These are phyloP conservation scores for Andricus grossulariae DNA, from an alignment of 1,140 invertebrate genomes.

Conservation along the genomic window DNA sequence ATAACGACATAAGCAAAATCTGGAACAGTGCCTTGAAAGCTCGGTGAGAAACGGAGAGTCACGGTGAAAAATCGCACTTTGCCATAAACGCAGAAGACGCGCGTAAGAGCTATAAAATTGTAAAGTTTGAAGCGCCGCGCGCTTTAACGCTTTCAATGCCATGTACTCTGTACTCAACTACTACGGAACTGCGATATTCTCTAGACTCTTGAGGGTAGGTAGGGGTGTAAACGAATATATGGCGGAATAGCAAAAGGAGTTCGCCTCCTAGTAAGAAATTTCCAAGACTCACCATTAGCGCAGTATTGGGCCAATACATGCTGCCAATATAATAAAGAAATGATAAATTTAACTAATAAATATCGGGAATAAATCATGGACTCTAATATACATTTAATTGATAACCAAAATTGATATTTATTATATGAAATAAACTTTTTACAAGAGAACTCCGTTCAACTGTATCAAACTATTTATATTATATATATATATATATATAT, in stretches of 20 bases:
- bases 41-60: not conserved
- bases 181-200: not conserved
- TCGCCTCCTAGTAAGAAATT: no score
- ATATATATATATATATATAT: no score
- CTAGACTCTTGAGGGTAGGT: not conserved
- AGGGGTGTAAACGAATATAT: not conserved
- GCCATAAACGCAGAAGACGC: slow-evolving; percentile 3
- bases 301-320: no score
- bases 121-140: not conserved
- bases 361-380: no score
- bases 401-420: no score
- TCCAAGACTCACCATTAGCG: no score
- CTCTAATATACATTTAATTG: no score
- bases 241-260: not conserved
- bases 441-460: no score
- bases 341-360: no score
- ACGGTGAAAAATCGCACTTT: not conserved
- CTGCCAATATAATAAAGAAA: no score
- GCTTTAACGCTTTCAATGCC: not conserved
- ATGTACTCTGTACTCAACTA: not conserved
- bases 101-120: not conserved
- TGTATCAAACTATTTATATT: no score
- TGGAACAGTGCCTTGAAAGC: not conserved
- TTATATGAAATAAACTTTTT: no score
- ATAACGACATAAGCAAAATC: not conserved